Evolutionary conservation across 2,888 invertebrate species (phyloP).

Genomic region (Cancer borealis): DNA sequence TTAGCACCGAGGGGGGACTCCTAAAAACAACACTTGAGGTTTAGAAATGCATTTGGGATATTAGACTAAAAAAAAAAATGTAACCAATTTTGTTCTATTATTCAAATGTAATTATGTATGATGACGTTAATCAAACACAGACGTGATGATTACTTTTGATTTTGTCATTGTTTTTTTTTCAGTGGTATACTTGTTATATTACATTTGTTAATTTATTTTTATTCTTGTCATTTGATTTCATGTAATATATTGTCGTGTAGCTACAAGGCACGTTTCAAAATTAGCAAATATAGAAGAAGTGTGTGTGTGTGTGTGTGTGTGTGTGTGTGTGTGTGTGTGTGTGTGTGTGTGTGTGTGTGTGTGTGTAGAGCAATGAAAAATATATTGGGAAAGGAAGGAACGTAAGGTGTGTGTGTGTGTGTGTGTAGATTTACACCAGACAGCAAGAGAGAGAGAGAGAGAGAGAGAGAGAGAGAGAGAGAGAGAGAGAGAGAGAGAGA

Average conservation of each 20-base stretch:
- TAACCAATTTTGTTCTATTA: background rate
- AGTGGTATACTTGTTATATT: no score
- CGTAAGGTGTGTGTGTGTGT: constrained; percentile 1
- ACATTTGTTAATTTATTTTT: no score
- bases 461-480: background rate
- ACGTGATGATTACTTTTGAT: no score
- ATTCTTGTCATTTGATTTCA: no score
- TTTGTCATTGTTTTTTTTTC: no score
- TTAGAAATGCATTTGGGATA: background rate
- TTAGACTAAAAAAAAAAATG: background rate
- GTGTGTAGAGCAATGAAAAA: background rate
- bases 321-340: no score
- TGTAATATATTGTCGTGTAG: no score
- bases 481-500: constrained; percentile 50
- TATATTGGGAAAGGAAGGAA: background rate
- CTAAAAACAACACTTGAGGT: background rate
- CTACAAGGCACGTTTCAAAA: no score
- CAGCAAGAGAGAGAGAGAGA: constrained; percentile 48
- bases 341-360: no score
- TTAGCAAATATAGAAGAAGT: background rate
- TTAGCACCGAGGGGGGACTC: background rate
- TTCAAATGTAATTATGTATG: background rate
- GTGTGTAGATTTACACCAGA: background rate
- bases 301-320: no score
- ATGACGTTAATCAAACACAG: no score